Conservation (phyloP, 2,113 vertebrate species). For the Cygnus atratus region DNA sequence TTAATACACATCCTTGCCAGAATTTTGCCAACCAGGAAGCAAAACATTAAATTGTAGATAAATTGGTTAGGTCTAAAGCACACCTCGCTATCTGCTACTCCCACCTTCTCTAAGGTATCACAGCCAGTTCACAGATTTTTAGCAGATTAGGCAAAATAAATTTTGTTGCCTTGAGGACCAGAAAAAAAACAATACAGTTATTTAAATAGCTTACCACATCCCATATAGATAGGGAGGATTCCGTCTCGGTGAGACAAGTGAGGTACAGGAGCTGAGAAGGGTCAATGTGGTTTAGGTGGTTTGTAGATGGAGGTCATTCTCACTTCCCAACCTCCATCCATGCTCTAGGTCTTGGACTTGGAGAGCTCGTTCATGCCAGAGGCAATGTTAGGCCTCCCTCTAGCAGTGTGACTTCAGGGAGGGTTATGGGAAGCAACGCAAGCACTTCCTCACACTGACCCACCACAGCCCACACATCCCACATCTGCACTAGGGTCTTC, state of each 20-base stretch:
- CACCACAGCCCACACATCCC: neutral
- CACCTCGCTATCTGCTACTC: fast-evolving
- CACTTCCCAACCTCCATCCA: neutral
- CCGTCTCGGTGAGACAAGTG: neutral
- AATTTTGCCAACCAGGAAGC: neutral
- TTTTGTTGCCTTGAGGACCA: neutral
- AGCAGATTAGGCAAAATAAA: neutral
- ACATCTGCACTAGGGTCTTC: neutral
- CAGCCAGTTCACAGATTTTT: neutral
- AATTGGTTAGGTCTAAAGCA: neutral
- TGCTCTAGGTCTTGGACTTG: neutral
- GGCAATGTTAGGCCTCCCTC: neutral
- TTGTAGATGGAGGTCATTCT: neutral
- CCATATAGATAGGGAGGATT: neutral
- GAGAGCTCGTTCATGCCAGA: neutral
- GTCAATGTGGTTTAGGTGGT: no score
- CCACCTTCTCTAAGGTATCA: neutral
- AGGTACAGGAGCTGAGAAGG: neutral
- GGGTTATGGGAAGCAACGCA: neutral
- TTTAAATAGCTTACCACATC: neutral
- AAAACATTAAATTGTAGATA: neutral
- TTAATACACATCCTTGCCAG: neutral
- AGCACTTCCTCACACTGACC: neutral
- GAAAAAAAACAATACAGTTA: neutral
- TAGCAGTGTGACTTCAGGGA: neutral